Percentiles rank a stretch among this genome's conserved stretches.
Conservation (phyloP, 2,888 invertebrate genomes). For the Parelbella ahira region DNA sequence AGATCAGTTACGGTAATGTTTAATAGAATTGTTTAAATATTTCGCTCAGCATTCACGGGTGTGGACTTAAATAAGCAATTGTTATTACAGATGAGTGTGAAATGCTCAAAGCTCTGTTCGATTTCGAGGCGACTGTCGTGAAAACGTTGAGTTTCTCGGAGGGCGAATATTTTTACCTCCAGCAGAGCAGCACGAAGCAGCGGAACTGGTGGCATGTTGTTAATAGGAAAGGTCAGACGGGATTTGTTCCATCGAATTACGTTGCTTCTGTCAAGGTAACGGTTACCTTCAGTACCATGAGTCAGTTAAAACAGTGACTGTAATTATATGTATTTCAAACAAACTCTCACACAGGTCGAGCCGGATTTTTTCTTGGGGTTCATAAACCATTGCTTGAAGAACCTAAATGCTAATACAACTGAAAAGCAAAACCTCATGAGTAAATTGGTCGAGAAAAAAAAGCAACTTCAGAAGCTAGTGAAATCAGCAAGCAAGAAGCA, state of each 20-base stretch:
- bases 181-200: conserved; percentile 89
- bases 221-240: conserved; percentile 89
- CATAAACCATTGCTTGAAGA: conserved; percentile 85
- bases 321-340: too few species aligned
- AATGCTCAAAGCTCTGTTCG: conserved; percentile 91
- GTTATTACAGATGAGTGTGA: conserved; percentile 83
- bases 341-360: conserved; percentile 74
- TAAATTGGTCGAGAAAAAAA: conserved; percentile 83
- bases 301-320: too few species aligned
- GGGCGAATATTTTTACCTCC: conserved; percentile 89
- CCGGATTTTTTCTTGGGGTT: conserved; percentile 87
- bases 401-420: conserved; percentile 68
- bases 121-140: conserved; percentile 90
- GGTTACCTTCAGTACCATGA: conserved; percentile 4
- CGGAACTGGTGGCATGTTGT: conserved; percentile 95
- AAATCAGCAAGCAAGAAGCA: conserved; percentile 61
- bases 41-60: neutral
- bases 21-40: conserved; percentile 9
- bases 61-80: conserved; percentile 2
- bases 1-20: conserved; percentile 37
- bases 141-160: conserved; percentile 90
- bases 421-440: conserved; percentile 83
- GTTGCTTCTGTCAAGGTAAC: conserved; percentile 87
- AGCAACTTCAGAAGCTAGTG: conserved; percentile 70
- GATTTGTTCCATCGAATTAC: conserved; percentile 93